Conservation (phyloP, 2,888 invertebrate species). For the Itoplectis maculator region DNA sequence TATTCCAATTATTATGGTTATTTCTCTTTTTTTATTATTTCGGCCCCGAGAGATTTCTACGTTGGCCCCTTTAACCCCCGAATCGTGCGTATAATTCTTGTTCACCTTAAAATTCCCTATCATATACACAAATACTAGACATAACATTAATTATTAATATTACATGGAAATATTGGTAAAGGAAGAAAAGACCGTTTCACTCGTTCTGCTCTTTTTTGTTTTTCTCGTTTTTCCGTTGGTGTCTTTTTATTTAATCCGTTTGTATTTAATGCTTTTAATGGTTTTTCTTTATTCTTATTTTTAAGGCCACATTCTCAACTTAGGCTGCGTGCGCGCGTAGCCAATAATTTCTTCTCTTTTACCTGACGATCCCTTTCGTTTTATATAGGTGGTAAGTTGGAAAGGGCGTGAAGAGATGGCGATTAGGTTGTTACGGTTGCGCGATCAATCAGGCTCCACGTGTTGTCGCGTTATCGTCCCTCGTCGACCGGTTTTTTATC, state of each 20-base stretch:
- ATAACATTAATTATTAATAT: constrained; percentile 44
- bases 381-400: not conserved
- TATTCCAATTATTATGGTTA: constrained; percentile 7
- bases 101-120: constrained; percentile 20
- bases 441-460: constrained; percentile 19
- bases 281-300: not conserved
- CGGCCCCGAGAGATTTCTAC: constrained; percentile 26
- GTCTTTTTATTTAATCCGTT: constrained; percentile 13
- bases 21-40: constrained; percentile 25
- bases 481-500: constrained; percentile 46
- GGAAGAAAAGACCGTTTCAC: constrained; percentile 34
- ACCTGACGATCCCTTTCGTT: not conserved
- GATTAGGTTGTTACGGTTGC: constrained; percentile 9
- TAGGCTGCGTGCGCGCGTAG: constrained; percentile 7
- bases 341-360: not conserved
- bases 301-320: constrained; percentile 30
- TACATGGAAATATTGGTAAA: constrained; percentile 45
- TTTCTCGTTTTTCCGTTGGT: constrained; percentile 3
- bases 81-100: constrained; percentile 5
- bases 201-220: constrained; percentile 16
- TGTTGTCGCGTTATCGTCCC: constrained; percentile 47
- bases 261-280: constrained; percentile 6
- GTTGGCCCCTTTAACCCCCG: constrained; percentile 58
- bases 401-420: not conserved
- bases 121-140: constrained; percentile 44